Conservation (phyloP, 2,888 invertebrate species). For the Machimus atricapillus region DNA sequence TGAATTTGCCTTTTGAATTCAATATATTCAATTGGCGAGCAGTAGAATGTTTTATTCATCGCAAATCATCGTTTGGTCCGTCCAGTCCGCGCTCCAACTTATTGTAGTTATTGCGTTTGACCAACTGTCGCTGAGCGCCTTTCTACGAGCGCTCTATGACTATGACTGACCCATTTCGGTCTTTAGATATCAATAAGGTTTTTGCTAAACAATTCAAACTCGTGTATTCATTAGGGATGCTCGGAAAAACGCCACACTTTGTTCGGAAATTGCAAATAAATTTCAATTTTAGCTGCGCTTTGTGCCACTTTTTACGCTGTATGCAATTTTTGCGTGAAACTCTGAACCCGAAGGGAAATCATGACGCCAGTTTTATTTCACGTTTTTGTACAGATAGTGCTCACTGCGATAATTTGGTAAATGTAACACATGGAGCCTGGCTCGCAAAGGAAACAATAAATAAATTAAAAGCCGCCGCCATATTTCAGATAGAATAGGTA, state of each 20-base stretch:
- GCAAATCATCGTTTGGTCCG: constrained; percentile 17
- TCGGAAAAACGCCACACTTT: constrained; percentile 6
- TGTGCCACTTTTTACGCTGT: neutral
- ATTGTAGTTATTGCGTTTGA: constrained; percentile 19
- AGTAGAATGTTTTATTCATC: constrained; percentile 28
- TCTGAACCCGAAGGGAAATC: constrained; percentile 12
- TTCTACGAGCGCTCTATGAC: neutral
- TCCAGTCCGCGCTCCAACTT: neutral
- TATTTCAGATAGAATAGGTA: neutral
- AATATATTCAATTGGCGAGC: constrained; percentile 28
- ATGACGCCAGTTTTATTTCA: neutral
- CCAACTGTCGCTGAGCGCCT: constrained; percentile 18
- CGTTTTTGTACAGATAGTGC: neutral
- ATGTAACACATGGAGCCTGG: neutral
- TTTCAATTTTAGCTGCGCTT: constrained; percentile 1
- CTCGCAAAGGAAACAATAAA: neutral
- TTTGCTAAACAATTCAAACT: constrained; percentile 16
- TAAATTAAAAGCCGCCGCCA: neutral
- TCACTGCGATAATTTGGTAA: neutral
- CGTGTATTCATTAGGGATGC: constrained; percentile 22
- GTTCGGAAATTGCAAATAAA: constrained; percentile 26
- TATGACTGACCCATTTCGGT: constrained; percentile 15
- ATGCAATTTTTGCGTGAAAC: neutral
- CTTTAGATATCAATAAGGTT: constrained; percentile 27
- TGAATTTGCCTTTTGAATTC: constrained; percentile 37